Evolutionary conservation across 2,888 invertebrate genomes (phyloP).

Genomic region (Calephelis perditalis): DNA sequence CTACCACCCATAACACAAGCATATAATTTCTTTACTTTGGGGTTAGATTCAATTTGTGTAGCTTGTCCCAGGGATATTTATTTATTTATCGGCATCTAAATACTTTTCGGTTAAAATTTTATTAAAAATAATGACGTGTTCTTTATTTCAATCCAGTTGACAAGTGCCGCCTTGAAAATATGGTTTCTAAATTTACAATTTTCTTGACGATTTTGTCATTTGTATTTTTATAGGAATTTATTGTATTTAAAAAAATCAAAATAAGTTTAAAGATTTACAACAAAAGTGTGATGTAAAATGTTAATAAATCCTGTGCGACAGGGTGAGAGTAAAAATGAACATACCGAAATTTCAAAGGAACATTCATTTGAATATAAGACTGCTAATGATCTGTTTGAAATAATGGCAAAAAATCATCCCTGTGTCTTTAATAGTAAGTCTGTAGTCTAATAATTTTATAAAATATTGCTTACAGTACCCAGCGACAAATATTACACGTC

Average conservation of each 20-base stretch:
- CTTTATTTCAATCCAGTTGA: background rate
- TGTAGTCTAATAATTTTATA: too few relatives aligned
- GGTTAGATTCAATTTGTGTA: too few relatives aligned
- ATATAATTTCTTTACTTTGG: too few relatives aligned
- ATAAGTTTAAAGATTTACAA: conserved; percentile 5
- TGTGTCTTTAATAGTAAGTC: conserved; percentile 41
- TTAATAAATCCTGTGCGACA: conserved; percentile 51
- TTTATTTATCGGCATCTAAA: too few relatives aligned
- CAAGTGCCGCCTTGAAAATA: conserved; percentile 1
- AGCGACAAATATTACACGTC: too few relatives aligned
- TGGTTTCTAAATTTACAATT: conserved; percentile 48
- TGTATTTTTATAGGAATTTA: conserved; percentile 48
- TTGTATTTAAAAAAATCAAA: conserved; percentile 13
- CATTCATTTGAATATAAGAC: conserved; percentile 43
- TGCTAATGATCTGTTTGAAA: conserved; percentile 51
- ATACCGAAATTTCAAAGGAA: conserved; percentile 24
- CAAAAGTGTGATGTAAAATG: conserved; percentile 35
- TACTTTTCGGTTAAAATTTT: too few relatives aligned
- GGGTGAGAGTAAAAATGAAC: conserved; percentile 34
- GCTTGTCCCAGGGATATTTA: too few relatives aligned
- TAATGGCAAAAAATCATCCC: conserved; percentile 47
- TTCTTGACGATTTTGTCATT: conserved; percentile 44
- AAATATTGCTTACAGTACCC: too few relatives aligned
- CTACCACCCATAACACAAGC: too few relatives aligned
- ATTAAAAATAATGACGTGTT: background rate